Evolutionary conservation across 92 coral and sea anemone species (phyloP), one percentile per base, ranked within the genome.

Genomic region (Nematostella vectensis): DNA sequence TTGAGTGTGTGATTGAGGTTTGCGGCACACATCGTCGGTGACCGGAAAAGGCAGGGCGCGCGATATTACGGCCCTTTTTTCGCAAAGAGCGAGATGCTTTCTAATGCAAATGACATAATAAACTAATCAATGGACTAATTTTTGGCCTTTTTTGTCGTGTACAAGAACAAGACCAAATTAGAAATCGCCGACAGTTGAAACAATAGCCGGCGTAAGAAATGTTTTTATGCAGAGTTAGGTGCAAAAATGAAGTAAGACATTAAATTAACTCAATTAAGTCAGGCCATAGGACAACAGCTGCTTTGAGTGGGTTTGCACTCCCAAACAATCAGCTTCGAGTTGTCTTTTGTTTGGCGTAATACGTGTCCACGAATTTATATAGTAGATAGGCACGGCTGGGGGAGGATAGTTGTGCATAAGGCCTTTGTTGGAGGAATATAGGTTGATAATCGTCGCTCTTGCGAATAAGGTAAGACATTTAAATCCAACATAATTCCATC

Each of bases 31-130:
- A 43, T 40, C 54, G 63, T 33, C 61, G 29, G 57, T 62, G 71
- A 76, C 95, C 95, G 95, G 95, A 85, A 85, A 83, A 76, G 72
- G 88, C 80, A 79, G 79, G 82, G 82, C 88, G 55, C 26, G 24
- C 31, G 81, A 81, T 81, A 75, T 75, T 80, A 75, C 55, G 60
- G 75, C 38, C 68, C 69, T 70, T 59, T n/a, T 66, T 66, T 63
- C 72, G 65, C 81, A 62, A 70, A 56, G 74, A 57, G 83, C 87
- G 80, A 84, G 63, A 55, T 29, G 74, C 95, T 80, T 85, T 85
- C 64, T 85, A 66, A 85, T 85, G 95, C 95, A 85, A 85, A 85
- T 85, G 57, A 80, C 65, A 58, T 71, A 85, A 85, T 85, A 75
- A 85, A 80, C 81, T 80, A 81, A 85, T 85, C 84, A 81, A 77